Conservation (phyloP, 2,888 invertebrate genomes). For the Vesta saturnalis region DNA sequence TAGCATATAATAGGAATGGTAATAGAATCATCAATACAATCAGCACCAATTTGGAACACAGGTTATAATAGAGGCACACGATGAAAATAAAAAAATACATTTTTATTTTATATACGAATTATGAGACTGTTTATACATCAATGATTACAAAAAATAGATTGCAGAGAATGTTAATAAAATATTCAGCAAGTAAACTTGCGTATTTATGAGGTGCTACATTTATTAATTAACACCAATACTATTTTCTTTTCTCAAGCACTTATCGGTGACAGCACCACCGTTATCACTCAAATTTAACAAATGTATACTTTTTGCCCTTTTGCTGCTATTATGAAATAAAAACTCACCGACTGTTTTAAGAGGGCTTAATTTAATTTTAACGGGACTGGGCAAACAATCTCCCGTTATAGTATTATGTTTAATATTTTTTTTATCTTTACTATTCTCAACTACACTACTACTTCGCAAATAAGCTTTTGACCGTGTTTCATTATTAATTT, state of each 20-base stretch:
- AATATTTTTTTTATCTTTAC: slow-evolving; percentile 7
- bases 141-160: slow-evolving; percentile 9
- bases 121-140: background rate
- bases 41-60: too few species aligned
- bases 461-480: slow-evolving; percentile 15
- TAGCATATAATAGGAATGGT: too few species aligned
- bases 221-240: slow-evolving; percentile 28
- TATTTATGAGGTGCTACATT: too few species aligned
- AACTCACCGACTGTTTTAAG: slow-evolving; percentile 62
- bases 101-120: background rate
- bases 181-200: background rate
- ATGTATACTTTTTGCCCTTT: slow-evolving; percentile 55
- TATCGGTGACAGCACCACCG: slow-evolving; percentile 22
- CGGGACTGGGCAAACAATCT: slow-evolving; percentile 48
- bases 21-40: too few species aligned
- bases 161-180: slow-evolving; percentile 2
- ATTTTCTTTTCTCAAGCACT: slow-evolving; percentile 50
- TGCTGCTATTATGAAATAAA: slow-evolving; percentile 53
- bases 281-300: slow-evolving; percentile 53
- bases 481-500: slow-evolving; percentile 25
- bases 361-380: slow-evolving; percentile 59
- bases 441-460: slow-evolving; percentile 23
- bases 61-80: too few species aligned
- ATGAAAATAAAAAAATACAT: background rate
- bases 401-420: background rate